These are phyloP conservation scores for Zaprionus bogoriensis DNA, from an alignment of 2,888 invertebrate species.

Conservation along the genomic window DNA sequence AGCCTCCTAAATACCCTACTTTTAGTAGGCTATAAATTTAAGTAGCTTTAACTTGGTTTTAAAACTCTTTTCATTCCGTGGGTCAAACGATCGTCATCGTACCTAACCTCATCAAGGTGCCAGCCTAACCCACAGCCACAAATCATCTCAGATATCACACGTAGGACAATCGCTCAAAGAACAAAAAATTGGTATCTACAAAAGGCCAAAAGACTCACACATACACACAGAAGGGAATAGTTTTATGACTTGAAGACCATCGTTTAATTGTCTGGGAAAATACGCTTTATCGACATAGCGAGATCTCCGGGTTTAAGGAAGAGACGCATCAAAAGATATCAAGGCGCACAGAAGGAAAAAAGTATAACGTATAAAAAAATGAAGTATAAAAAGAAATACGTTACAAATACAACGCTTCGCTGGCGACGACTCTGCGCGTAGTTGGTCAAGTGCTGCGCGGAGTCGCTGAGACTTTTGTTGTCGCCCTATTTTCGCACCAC, in stretches of 20 bases:
- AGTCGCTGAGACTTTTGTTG: conserved; percentile 49
- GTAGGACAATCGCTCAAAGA: conserved; percentile 16
- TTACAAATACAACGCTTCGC: conserved; percentile 70
- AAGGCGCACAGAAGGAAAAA: no score
- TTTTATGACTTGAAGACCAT: conserved; percentile 50
- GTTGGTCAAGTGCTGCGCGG: conserved; percentile 62
- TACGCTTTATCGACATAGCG: conserved; percentile 50
- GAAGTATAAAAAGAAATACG: conserved; percentile 46
- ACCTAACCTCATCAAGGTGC: neutral
- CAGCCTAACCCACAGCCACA: no score
- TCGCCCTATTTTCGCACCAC: conserved; percentile 62
- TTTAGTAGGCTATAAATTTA: conserved; percentile 7
- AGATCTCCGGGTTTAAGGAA: conserved; percentile 41
- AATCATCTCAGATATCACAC: conserved; percentile 39
- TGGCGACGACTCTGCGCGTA: conserved; percentile 24
- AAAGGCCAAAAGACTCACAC: conserved; percentile 14
- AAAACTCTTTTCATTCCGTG: conserved; percentile 9
- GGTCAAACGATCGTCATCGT: neutral
- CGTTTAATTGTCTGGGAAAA: conserved; percentile 73
- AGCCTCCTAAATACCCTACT: neutral
- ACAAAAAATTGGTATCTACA: neutral
- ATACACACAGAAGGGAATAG: no score
- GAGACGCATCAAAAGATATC: conserved; percentile 13
- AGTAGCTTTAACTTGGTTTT: neutral
- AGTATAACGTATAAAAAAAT: neutral